A percentile compares a stretch with the other conserved stretches of the same genome.
Evolutionary conservation across 2,888 invertebrate genomes (phyloP).

Genomic region (Quadriops clusia): DNA sequence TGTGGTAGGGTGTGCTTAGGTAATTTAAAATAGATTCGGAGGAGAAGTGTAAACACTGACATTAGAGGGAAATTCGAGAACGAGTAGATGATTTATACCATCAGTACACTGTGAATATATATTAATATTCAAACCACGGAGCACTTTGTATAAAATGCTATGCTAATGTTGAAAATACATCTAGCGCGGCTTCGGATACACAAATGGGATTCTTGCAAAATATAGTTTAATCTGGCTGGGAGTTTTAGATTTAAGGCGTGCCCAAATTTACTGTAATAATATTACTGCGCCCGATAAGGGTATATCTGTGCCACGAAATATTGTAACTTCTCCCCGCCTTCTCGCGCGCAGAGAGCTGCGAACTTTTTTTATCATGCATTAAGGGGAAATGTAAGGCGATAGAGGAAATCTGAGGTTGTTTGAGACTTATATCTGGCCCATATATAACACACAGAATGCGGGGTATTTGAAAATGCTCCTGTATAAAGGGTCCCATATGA

Average conservation of each 20-base stretch:
- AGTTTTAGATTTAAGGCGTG: slow-evolving; percentile 21
- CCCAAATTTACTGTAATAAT: slow-evolving; percentile 26
- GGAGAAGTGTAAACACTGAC: slow-evolving; percentile 20
- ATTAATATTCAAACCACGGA: slow-evolving; percentile 32
- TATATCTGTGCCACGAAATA: no score
- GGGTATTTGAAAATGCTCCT: no score
- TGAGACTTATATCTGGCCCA: no score
- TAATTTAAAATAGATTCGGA: slow-evolving; percentile 20
- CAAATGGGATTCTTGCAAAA: slow-evolving; percentile 18
- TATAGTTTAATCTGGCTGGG: slow-evolving; percentile 21
- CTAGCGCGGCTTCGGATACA: slow-evolving; percentile 14
- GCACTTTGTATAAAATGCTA: slow-evolving; percentile 30
- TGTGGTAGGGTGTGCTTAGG: no score
- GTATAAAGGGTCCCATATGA: no score
- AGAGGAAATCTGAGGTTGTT: no score
- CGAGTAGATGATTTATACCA: slow-evolving; percentile 25
- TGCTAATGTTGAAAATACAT: slow-evolving; percentile 29
- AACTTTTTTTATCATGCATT: no score
- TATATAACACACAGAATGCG: no score
- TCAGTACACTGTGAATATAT: slow-evolving; percentile 22
- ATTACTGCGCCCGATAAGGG: slow-evolving; percentile 13
- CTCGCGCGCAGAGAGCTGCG: no score
- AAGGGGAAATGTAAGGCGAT: no score
- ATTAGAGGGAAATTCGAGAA: no score
- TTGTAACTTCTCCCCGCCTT: no score